Percentiles rank a stretch among this genome's conserved stretches.
Evolutionary conservation across 2,888 invertebrate genomes (phyloP).

Genomic region (Tribolium freemani): DNA sequence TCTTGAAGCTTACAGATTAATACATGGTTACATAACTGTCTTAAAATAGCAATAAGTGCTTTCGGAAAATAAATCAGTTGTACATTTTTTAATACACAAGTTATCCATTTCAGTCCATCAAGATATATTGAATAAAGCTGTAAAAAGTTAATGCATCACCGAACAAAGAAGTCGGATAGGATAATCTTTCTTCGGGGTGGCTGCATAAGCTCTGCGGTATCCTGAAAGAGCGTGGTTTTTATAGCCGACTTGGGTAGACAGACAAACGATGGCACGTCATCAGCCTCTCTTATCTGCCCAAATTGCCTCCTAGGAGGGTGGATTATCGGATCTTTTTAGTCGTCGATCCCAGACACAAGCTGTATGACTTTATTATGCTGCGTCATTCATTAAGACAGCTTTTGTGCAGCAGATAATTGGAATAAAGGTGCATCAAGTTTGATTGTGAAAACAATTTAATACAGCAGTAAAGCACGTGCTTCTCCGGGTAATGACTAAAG

Average conservation of each 20-base stretch:
- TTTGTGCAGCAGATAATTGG: not conserved
- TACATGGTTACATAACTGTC: not conserved
- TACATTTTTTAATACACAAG: not conserved
- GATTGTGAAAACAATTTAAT: too few relatives aligned
- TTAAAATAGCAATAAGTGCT: not conserved
- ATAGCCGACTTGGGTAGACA: slow-evolving; percentile 24
- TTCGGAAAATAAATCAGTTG: not conserved
- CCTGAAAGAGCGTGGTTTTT: not conserved
- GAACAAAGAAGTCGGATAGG: not conserved
- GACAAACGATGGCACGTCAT: slow-evolving; percentile 38
- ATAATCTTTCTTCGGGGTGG: slow-evolving; percentile 28
- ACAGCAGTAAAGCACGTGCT: too few relatives aligned
- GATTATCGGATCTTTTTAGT: not conserved
- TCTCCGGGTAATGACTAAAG: too few relatives aligned
- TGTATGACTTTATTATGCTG: not conserved
- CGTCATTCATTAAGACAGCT: not conserved
- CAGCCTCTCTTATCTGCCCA: slow-evolving; percentile 23
- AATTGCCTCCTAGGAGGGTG: not conserved
- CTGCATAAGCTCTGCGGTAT: not conserved
- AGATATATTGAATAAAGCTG: not conserved
- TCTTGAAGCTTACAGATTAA: not conserved
- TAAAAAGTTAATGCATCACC: slow-evolving; percentile 1
- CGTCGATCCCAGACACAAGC: not conserved
- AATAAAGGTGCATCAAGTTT: too few relatives aligned
- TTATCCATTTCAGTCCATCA: not conserved